Conservation (phyloP, 2,113 vertebrate genomes). For the Melanostigma gelatinosum region DNA sequence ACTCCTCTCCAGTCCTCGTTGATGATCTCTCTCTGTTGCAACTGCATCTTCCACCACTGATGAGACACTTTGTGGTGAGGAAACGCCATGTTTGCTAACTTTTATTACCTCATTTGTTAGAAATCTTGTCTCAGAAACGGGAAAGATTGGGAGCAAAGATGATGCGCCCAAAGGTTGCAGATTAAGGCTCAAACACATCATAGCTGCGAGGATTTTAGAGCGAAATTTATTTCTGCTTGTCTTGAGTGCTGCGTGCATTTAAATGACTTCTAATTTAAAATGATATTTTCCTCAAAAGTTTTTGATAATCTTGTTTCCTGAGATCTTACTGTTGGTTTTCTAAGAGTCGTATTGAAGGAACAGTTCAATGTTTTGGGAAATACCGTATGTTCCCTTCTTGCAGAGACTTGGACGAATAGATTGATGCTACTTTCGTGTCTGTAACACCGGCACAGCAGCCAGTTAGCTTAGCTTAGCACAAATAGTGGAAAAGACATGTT, state of each 20-base stretch:
- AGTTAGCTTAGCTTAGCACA: conserved; percentile 3
- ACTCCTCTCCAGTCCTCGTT: not conserved
- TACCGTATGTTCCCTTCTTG: not conserved
- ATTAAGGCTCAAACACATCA: not conserved
- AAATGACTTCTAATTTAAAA: not conserved
- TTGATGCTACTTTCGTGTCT: not conserved
- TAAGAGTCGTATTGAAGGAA: too few species aligned
- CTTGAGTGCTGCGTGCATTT: not conserved
- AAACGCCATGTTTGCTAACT: not conserved
- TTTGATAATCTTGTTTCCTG: too few species aligned
- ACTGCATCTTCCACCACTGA: not conserved
- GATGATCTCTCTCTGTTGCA: not conserved
- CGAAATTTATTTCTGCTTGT: not conserved
- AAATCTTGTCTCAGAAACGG: not conserved
- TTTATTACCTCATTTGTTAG: not conserved
- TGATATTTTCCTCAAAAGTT: not conserved
- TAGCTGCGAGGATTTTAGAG: not conserved
- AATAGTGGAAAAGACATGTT: not conserved
- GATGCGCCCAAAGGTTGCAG: not conserved
- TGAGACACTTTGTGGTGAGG: not conserved
- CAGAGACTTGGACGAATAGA: too few species aligned
- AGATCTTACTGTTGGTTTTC: too few species aligned
- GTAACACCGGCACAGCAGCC: not conserved
- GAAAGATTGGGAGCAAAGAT: not conserved
- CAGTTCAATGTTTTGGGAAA: too few species aligned